Base-by-base conservation (phyloP, 2,888 invertebrate genomes). In the Calliphora vomitoria region DNA sequence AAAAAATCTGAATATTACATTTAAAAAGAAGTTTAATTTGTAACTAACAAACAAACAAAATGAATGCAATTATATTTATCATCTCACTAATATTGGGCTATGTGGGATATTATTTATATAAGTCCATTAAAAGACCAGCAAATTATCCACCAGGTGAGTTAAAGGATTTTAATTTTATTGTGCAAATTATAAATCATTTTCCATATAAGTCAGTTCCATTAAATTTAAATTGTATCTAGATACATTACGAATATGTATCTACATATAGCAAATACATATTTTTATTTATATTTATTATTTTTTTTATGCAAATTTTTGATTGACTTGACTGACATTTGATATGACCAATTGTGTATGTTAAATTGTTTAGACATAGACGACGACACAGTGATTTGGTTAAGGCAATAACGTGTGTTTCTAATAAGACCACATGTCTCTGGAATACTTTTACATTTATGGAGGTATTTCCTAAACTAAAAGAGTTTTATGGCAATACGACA, bases 91-190 rank as follows among this genome's bases (percentile, higher is more conserved):
- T 92, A 18, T 74, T 92, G 74, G 90, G 90, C 5, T 90, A 87
- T 76, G 47, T 91, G 11, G 79, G 92, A 15, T 91, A 90, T 88
- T 90, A 89, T 68, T 62, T 93, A 44, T 68, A 91, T 3, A 90
- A 83, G 20, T 92, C 92, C 3, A 87, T 90, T 18, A 89, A 89
- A 68, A 89, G 92, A 8, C 93, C 93, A 0, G 86, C 85, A 58
- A 92, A 93, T 82, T 93, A 91, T 90, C 93, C 93, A 41, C 93
- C 93, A 89, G 93, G 93, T 93, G 66, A 91, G 91, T 78, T 79
- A 47, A 38, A 71, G 4, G 11, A 58, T 25, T 20, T 18, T 18
- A 41, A 41, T 6, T 50, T 50, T 50, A 31, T n/a, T n/a, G n/a
- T n/a, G n/a, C 31, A 31, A 31, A 31, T 31, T 3, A 35, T 35